Conservation (phyloP, 2,888 invertebrate species). For the Teinopalpus imperialis region DNA sequence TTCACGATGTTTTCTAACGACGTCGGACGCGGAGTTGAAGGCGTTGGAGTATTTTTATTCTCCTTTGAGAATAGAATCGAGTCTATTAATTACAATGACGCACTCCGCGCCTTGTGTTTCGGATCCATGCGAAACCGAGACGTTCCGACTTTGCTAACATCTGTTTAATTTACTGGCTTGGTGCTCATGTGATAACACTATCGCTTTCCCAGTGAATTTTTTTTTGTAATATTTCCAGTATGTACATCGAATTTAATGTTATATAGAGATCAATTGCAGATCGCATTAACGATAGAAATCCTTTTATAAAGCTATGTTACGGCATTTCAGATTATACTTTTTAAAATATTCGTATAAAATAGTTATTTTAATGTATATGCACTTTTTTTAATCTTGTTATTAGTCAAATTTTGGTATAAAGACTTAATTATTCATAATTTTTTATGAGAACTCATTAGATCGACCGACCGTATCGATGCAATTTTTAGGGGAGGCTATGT, state of each 20-base stretch:
- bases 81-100: slow-evolving; percentile 78
- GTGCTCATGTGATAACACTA: slow-evolving; percentile 32
- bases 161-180: slow-evolving; percentile 50
- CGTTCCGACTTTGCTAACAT: slow-evolving; percentile 47
- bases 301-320: no score
- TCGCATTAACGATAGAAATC: no score
- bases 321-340: no score
- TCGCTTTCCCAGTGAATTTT: slow-evolving; percentile 26
- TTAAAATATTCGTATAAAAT: no score
- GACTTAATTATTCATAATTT: no score
- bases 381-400: no score
- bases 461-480: no score
- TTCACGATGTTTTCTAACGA: slow-evolving; percentile 39
- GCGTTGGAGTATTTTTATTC: slow-evolving; percentile 64
- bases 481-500: no score
- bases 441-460: no score
- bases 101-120: slow-evolving; percentile 52
- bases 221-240: slow-evolving; percentile 1
- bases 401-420: no score
- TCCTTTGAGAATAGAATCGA: slow-evolving; percentile 71
- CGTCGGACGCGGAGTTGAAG: slow-evolving; percentile 24
- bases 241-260: neutral
- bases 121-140: slow-evolving; percentile 41
- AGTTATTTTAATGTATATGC: neutral
- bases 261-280: neutral